Evolutionary conservation across 2,797 vertebrate species (phyloP).

Genomic region (Meda fulgida): DNA sequence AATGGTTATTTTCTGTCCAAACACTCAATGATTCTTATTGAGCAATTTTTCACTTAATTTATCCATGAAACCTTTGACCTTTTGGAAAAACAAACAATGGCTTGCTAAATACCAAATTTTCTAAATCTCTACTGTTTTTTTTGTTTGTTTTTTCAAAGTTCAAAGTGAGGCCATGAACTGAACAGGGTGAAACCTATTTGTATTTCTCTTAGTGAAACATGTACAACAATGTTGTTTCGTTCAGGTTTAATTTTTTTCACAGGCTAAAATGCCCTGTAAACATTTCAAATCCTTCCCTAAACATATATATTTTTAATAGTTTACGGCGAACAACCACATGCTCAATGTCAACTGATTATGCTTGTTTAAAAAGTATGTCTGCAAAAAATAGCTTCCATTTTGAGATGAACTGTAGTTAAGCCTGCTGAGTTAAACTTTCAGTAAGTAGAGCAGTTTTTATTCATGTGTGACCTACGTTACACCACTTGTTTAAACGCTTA

Average conservation of each 20-base stretch:
- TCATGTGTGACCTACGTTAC: not conserved
- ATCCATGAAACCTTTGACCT: not conserved
- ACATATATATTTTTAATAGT: not conserved
- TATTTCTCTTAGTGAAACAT: not conserved
- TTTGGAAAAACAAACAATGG: not conserved
- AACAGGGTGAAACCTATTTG: not conserved
- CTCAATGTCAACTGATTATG: not conserved
- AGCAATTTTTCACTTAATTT: not conserved
- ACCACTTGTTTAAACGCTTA: not conserved
- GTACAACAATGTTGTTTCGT: not conserved
- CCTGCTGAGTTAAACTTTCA: not conserved
- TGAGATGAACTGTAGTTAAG: not conserved
- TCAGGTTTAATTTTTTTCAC: not conserved
- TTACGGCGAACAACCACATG: not conserved
- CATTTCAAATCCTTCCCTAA: not conserved
- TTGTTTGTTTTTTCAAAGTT: too few relatives aligned
- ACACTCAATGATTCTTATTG: not conserved
- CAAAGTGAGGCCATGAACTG: not conserved
- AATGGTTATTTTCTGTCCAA: not conserved
- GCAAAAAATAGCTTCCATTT: not conserved
- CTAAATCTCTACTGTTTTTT: too few relatives aligned
- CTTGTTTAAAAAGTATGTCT: slow-evolving; percentile 1
- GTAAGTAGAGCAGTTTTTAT: not conserved
- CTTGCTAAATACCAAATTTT: not conserved
- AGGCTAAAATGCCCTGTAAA: not conserved